Evolutionary conservation across 2,113 vertebrate species (phyloP).

Genomic region (Elephantulus edwardii): DNA sequence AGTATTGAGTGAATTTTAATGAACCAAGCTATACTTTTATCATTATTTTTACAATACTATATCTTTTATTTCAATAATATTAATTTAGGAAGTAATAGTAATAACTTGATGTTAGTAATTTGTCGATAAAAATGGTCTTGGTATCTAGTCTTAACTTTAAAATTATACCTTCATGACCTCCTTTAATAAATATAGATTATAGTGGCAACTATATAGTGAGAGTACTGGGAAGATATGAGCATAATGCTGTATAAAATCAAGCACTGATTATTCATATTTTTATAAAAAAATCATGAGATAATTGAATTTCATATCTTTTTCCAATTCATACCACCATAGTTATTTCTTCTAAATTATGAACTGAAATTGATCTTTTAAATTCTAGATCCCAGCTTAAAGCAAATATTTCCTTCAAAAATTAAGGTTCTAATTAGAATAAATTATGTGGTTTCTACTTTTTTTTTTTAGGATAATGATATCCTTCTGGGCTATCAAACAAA

Average conservation of each 20-base stretch:
- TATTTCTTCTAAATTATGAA: constrained; percentile 47
- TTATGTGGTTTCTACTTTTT: neutral
- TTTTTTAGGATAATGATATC: constrained; percentile 20
- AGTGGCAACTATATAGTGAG: too few relatives aligned
- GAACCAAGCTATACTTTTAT: constrained; percentile 59
- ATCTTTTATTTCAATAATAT: constrained; percentile 58
- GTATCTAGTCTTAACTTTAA: neutral
- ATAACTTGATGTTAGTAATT: neutral
- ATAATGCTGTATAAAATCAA: constrained; percentile 47
- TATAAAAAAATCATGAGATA: neutral
- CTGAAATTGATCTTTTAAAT: constrained; percentile 41
- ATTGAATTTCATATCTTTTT: constrained; percentile 2
- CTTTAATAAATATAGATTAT: constrained; percentile 14
- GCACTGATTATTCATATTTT: neutral
- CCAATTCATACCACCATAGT: neutral
- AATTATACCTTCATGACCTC: neutral
- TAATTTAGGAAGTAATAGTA: neutral
- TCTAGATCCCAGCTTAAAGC: constrained; percentile 36
- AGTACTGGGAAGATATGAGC: too few relatives aligned
- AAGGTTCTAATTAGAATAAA: constrained; percentile 37
- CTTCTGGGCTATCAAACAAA: constrained; percentile 27
- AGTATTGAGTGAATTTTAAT: constrained; percentile 63
- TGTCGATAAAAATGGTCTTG: neutral
- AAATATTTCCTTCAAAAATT: constrained; percentile 45
- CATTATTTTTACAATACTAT: constrained; percentile 60